Base-by-base conservation (phyloP, 2,888 invertebrate species). In the Trachelus stipa region DNA sequence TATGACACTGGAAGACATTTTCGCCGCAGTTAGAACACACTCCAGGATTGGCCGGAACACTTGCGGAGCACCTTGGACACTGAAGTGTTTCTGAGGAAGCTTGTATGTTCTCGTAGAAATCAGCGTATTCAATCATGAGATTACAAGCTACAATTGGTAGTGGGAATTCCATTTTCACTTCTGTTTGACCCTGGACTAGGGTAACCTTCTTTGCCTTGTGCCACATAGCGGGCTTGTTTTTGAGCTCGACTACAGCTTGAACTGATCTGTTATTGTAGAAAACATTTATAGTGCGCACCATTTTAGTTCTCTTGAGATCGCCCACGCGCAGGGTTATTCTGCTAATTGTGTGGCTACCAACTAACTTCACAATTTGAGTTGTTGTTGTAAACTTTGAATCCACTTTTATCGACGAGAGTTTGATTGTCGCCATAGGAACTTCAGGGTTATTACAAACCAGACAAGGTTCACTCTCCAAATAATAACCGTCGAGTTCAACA, bases 1-100 rank as follows among this genome's bases (percentile, higher is more conserved):
- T 99, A 93, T 99, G 98, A 88, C 99, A 99, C 89, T 99, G 99
- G 93, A 98, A 99, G 0, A 99, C 99, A 91, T 99, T 99, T 91
- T 99, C 99, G 0, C 99, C 99, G 89, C 98, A 98, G 91, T 98
- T 98, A 0, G 96, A 97, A 90, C 99, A 99, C 0, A 99, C 98
- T 0, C 99, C 99, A 0, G 99, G 99, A 91, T 98, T 98, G 0
- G 99, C 97, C 0, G 98, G 98, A 0, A 99, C 99, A 0, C 98
- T 97, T 34, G 98, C 98, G 79, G 98, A 98, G 91, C 99, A 99
- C 34, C 99, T 94, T 0, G 98, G 98, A 88, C 98, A 98, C 91
- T 98, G 98, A 33, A 98, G 92, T 0, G 98, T 98, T 92, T 99
- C 98, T 84, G 97, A 96, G 0, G 97, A 97, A 0, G 97, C 97